These are phyloP conservation scores for Sceloporus tristichus DNA, from an alignment of 2,113 vertebrate species.

Conservation along the genomic window DNA sequence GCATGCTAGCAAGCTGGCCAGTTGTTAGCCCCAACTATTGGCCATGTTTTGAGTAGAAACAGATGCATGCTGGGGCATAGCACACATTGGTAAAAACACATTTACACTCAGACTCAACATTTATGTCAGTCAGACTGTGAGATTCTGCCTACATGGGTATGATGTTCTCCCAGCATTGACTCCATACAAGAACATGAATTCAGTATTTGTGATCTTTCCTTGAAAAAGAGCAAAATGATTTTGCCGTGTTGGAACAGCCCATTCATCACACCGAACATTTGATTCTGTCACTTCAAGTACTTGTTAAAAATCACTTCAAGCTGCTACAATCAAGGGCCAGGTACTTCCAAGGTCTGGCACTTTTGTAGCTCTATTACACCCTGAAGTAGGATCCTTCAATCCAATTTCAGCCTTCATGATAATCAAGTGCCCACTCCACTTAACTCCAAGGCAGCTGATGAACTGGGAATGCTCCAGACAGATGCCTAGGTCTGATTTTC, in stretches of 20 bases:
- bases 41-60: neutral
- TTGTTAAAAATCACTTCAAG: conserved; percentile 87
- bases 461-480: conserved; percentile 76
- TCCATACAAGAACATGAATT: conserved; percentile 67
- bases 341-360: conserved; percentile 83
- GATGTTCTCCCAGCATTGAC: conserved; percentile 55
- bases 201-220: conserved; percentile 79
- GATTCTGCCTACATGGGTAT: conserved; percentile 32
- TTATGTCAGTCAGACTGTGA: neutral
- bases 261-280: conserved; percentile 84
- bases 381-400: conserved; percentile 83
- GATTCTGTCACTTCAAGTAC: conserved; percentile 85
- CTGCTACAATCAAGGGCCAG: conserved; percentile 85
- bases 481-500: conserved; percentile 79
- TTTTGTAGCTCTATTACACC: conserved; percentile 82
- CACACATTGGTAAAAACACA: neutral
- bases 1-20: no score
- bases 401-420: conserved; percentile 83
- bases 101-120: no score
- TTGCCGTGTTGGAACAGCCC: conserved; percentile 81
- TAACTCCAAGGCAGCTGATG: conserved; percentile 77
- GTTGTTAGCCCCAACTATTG: no score
- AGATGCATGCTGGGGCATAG: neutral
- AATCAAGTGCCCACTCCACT: conserved; percentile 86
- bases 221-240: conserved; percentile 82